Evolutionary conservation across 2,888 invertebrate genomes (phyloP).

Genomic region (Polydesmus complanatus): DNA sequence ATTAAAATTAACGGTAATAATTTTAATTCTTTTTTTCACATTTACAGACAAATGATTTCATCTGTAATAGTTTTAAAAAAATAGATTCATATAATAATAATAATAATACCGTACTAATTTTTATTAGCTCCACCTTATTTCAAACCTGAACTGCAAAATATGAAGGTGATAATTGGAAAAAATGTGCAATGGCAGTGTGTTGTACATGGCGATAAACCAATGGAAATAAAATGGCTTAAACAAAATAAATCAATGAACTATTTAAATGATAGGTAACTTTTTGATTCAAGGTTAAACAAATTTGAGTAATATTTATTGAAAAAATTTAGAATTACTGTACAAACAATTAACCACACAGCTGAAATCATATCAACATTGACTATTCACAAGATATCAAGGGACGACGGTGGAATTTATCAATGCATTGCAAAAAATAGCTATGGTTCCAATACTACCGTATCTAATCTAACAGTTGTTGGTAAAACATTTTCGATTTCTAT

Average conservation of each 20-base stretch:
- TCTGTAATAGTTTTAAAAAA: not conserved
- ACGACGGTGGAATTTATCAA: slow-evolving; percentile 19
- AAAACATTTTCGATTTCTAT: not conserved
- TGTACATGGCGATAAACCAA: not conserved
- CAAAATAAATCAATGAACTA: not conserved
- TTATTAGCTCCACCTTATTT: not conserved
- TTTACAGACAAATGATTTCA: no score
- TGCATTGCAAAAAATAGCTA: slow-evolving; percentile 17
- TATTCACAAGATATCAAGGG: slow-evolving; percentile 6
- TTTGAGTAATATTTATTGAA: not conserved
- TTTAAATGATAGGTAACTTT: not conserved
- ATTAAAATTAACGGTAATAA: not conserved
- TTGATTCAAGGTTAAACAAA: not conserved
- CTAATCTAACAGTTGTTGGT: slow-evolving; percentile 16
- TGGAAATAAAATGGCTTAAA: not conserved
- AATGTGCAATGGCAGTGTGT: not conserved
- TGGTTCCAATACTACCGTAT: slow-evolving; percentile 14
- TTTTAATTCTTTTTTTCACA: no score
- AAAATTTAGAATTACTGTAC: not conserved
- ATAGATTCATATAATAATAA: not conserved
- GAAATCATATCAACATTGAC: not conserved
- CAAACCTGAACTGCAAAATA: not conserved
- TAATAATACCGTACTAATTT: not conserved
- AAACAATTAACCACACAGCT: slow-evolving; percentile 5
- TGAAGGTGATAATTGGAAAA: not conserved